phyloP scores from a whole-genome alignment of 2,113 vertebrate genomes.

The Hemichromis elongatus region DNA sequence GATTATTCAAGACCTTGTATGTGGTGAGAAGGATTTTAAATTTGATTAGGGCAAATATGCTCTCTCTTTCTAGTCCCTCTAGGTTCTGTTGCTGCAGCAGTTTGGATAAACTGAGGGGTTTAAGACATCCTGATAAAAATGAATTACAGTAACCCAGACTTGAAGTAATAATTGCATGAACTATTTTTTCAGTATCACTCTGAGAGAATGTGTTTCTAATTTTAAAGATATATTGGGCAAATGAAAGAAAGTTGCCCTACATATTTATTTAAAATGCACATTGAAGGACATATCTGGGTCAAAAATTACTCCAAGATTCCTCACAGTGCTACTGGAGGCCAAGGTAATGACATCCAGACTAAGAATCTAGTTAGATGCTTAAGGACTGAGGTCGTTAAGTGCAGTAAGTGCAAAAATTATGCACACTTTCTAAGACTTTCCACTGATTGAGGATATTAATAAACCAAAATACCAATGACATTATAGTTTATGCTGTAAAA shows the following conservation, averaged over 20 bases:
- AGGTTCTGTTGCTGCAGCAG: background rate
- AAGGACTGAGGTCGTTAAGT: no score
- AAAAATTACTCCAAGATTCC: background rate
- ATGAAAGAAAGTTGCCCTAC: background rate
- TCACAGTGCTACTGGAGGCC: no score
- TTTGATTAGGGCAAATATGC: background rate
- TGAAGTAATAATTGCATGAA: background rate
- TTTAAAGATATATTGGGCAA: background rate
- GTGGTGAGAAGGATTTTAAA: background rate
- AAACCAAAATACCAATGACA: no score
- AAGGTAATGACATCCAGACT: no score
- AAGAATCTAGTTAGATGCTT: no score
- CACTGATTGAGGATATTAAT: no score
- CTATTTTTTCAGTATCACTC: no score
- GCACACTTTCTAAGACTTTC: no score
- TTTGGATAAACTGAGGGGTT: background rate
- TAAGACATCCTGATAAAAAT: fast-evolving
- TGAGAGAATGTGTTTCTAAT: background rate
- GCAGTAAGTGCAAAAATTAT: no score
- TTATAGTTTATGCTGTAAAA: no score
- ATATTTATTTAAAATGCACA: background rate
- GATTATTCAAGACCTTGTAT: background rate
- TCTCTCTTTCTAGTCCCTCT: background rate
- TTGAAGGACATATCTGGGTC: background rate
- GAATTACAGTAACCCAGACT: background rate